phyloP scores from a whole-genome alignment of 2,888 invertebrate species.

The Ecdyonurus torrentis region DNA sequence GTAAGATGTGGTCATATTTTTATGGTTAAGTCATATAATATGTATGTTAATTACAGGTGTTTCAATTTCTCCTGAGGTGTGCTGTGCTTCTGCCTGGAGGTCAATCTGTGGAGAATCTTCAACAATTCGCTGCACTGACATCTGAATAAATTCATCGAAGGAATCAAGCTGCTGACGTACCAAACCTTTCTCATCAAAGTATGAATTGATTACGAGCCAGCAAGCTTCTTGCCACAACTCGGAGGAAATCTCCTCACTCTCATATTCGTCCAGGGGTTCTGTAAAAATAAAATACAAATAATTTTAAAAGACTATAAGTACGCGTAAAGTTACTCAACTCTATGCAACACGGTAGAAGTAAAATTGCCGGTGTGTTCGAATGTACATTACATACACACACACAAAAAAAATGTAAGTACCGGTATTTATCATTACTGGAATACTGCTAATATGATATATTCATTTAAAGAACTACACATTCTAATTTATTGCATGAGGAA shows the following conservation, averaged over 20 bases:
- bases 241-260: slow-evolving; percentile 88
- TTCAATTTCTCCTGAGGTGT: slow-evolving; percentile 83
- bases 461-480: too few relatives aligned
- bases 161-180: slow-evolving; percentile 98
- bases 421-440: too few relatives aligned
- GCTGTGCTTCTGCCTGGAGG: slow-evolving; percentile 91
- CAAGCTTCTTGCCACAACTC: slow-evolving; percentile 99
- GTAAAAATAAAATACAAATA: slow-evolving; percentile 3
- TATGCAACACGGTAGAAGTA: not conserved
- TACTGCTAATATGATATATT: too few relatives aligned
- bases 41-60: slow-evolving; percentile 38
- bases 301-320: not conserved
- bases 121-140: slow-evolving; percentile 98
- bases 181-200: slow-evolving; percentile 98
- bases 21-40: not conserved
- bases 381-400: too few relatives aligned
- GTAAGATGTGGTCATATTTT: slow-evolving; percentile 5
- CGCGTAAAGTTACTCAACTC: not conserved
- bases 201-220: slow-evolving; percentile 99
- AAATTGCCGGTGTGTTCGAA: not conserved
- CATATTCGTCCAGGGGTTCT: slow-evolving; percentile 60
- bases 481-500: too few relatives aligned
- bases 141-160: slow-evolving; percentile 99
- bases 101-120: slow-evolving; percentile 98
- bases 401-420: too few relatives aligned